Evolutionary conservation across 2,797 vertebrate species (phyloP), one percentile per base, ranked within the genome.

Genomic region (Kryptopterus vitreolus): DNA sequence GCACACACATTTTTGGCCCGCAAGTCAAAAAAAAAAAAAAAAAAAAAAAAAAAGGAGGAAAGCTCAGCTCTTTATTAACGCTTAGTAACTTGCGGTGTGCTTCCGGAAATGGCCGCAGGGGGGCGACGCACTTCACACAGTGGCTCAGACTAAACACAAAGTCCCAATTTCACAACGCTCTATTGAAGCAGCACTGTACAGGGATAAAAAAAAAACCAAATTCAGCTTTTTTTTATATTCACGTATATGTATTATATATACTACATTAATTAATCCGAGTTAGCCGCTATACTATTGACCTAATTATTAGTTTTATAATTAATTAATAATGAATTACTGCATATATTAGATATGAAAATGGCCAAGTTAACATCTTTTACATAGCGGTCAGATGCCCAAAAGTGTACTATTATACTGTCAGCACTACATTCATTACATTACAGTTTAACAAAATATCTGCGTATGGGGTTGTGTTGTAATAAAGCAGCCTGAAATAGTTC

Each of bases 101-200:
- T 86, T 82, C 35, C 16, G 0, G 0, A 0, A 1, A 1, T 0
- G 70, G 52, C 69, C 92, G 69, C 84, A 16, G 89, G 92, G 91
- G 87, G 92, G 73, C 89, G 88, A 88, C 93, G 88, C 84, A 88
- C 85, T 46, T 89, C 92, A 91, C 88, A 87, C 83, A 78, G 80
- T 69, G 26, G 72, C 35, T 12, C 22, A 15, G 61, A 71, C 38
- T 13, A 57, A 38, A 46, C n/a, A 57, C 5, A 78, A 16, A 71
- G 38, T 77, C 58, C 15, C 62, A 62, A 18, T 65, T 65, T 35
- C 5, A 53, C 52, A 35, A 58, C 8, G 35, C 55, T 74, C 43
- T 74, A 55, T 74, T 74, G 33, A 58, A n/a, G 71, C 53, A 73
- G 13, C 71, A 58, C 22, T 58, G 71, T 73, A 35, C n/a, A 57